A percentile compares a stretch with the other conserved stretches of the same genome.
phyloP scores from a whole-genome alignment of 2,113 vertebrate genomes.

The Brachypteracias leptosomus region DNA sequence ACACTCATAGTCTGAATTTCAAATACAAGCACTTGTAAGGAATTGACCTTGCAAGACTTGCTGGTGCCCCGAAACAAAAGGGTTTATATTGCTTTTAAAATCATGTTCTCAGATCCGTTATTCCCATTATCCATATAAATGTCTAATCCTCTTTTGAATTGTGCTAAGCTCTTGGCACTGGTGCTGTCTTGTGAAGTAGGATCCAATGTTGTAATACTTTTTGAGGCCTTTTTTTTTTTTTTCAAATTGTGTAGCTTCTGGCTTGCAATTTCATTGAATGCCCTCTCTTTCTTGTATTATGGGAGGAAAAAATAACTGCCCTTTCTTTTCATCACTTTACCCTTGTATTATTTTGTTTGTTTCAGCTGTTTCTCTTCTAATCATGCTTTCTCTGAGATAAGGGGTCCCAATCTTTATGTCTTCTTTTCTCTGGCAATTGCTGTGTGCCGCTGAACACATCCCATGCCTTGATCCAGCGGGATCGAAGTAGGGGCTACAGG shows the following conservation, averaged over 20 bases:
- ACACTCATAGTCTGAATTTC: background rate
- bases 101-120: background rate
- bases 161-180: background rate
- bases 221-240: background rate
- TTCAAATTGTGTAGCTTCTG: background rate
- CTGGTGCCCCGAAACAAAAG: background rate
- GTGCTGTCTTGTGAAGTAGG: background rate
- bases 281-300: background rate
- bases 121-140: conserved; percentile 24
- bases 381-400: background rate
- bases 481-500: background rate
- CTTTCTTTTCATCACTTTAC: background rate
- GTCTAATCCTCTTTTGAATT: conserved; percentile 33
- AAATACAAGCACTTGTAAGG: background rate
- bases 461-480: background rate
- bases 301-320: background rate
- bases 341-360: background rate
- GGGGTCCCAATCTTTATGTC: background rate
- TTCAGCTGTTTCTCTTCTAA: background rate
- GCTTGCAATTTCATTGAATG: background rate
- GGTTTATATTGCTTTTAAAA: conserved; percentile 23
- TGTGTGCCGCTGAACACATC: background rate
- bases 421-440: background rate
- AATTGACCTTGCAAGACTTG: conserved; percentile 16
- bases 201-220: background rate